These are phyloP conservation scores for Gerris buenoi DNA, from an alignment of 1,140 invertebrate genomes.

Conservation along the genomic window DNA sequence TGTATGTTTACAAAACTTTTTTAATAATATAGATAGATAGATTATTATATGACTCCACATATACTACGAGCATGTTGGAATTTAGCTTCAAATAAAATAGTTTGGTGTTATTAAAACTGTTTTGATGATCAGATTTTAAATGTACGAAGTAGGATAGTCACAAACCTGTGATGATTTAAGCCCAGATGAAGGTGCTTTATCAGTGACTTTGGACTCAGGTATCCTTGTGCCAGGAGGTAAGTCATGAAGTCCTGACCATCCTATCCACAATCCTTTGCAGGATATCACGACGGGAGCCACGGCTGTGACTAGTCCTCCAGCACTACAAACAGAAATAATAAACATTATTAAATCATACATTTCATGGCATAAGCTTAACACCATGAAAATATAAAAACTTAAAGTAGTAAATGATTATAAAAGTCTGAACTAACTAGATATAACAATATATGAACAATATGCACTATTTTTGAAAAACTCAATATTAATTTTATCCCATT, in stretches of 20 bases:
- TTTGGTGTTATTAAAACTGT: neutral
- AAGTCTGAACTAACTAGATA: neutral
- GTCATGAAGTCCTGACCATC: conserved; percentile 72
- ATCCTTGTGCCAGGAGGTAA: conserved; percentile 52
- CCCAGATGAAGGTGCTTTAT: conserved; percentile 69
- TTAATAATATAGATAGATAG: too few species aligned
- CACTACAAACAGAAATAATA: conserved; percentile 37
- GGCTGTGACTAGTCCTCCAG: conserved; percentile 75
- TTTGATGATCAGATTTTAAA: conserved; percentile 36
- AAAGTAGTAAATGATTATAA: neutral
- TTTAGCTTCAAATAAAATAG: too few species aligned
- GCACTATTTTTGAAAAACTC: neutral
- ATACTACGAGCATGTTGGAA: too few species aligned
- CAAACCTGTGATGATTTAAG: conserved; percentile 68
- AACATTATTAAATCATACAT: neutral
- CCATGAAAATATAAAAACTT: neutral
- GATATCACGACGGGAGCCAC: conserved; percentile 76
- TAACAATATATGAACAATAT: neutral
- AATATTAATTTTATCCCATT: neutral
- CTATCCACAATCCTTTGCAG: conserved; percentile 72
- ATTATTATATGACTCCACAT: too few species aligned
- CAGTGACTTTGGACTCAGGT: conserved; percentile 68
- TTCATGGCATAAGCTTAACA: neutral
- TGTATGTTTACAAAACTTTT: too few species aligned
- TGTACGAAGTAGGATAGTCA: too few species aligned